Conservation (phyloP, 1,140 invertebrate species). For the Drosophila aff. region DNA sequence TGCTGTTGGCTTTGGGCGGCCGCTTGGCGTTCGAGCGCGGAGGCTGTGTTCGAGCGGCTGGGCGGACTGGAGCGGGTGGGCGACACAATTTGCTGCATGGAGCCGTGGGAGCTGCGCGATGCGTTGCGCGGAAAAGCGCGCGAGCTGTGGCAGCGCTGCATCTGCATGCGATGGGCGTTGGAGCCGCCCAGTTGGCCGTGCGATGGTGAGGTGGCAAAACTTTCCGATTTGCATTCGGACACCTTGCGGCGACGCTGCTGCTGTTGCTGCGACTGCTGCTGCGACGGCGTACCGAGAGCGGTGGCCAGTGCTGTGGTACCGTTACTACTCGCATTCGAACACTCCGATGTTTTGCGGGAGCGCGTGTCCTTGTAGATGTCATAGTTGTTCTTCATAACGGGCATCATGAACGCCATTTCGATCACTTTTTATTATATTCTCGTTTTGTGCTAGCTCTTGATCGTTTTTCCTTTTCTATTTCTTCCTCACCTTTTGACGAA, state of each 20-base stretch:
- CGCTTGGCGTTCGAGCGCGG: conserved; percentile 84
- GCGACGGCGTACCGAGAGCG: conserved; percentile 72
- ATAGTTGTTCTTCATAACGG: conserved; percentile 96
- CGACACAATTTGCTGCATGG: conserved; percentile 88
- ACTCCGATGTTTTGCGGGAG: conserved; percentile 89
- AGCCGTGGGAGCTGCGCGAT: conserved; percentile 86
- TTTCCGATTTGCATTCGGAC: conserved; percentile 93
- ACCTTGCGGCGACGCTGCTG: conserved; percentile 89
- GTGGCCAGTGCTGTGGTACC: conserved; percentile 76
- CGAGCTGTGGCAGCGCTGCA: conserved; percentile 77
- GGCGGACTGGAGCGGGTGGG: conserved; percentile 86
- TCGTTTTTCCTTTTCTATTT: neutral
- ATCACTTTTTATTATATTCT: conserved; percentile 3
- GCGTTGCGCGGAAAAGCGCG: conserved; percentile 86
- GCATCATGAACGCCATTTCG: conserved; percentile 97
- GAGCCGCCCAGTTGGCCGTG: conserved; percentile 88
- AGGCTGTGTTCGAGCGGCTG: conserved; percentile 65
- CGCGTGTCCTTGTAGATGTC: conserved; percentile 95
- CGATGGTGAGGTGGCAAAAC: conserved; percentile 90
- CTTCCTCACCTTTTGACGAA: conserved; percentile 6
- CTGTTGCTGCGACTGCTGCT: conserved; percentile 55
- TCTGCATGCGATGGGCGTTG: conserved; percentile 86
- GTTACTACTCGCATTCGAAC: conserved; percentile 86
- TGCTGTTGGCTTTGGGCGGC: conserved; percentile 86
- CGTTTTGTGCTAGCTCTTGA: neutral